These are phyloP conservation scores for Heliconius sara DNA, from an alignment of 2,888 invertebrate genomes.

Conservation along the genomic window DNA sequence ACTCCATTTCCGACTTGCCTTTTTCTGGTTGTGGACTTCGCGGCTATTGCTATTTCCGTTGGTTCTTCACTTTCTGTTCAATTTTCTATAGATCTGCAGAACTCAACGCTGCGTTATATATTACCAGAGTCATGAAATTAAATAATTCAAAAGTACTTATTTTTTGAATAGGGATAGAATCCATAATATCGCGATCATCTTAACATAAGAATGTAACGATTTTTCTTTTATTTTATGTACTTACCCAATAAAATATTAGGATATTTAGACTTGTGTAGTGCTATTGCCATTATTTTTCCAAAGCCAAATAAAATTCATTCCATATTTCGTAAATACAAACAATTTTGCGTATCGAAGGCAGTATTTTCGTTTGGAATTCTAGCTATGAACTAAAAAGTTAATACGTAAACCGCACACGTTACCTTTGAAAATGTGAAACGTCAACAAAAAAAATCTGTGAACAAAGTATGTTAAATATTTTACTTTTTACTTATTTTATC, in stretches of 20 bases:
- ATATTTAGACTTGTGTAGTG: neutral
- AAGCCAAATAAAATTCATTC: slow-evolving; percentile 24
- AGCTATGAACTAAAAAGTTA: slow-evolving; percentile 31
- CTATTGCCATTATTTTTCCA: neutral
- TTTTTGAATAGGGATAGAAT: too few species aligned
- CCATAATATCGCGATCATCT: too few species aligned
- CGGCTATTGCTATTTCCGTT: too few species aligned
- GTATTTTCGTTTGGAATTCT: slow-evolving; percentile 32
- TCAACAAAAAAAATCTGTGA: slow-evolving; percentile 8
- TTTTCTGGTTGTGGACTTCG: too few species aligned
- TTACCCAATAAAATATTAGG: neutral
- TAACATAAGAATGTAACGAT: too few species aligned
- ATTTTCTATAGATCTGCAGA: too few species aligned
- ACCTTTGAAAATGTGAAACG: slow-evolving; percentile 19
- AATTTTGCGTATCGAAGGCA: slow-evolving; percentile 28
- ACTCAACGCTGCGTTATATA: too few species aligned
- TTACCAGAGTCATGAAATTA: too few species aligned
- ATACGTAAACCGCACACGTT: slow-evolving; percentile 35
- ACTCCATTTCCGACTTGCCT: too few species aligned
- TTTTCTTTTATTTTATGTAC: too few species aligned
- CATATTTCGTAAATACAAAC: slow-evolving; percentile 25
- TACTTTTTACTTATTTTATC: neutral
- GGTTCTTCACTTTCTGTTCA: too few species aligned
- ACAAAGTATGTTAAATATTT: slow-evolving; percentile 15
- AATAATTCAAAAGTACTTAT: too few species aligned